Evolutionary conservation across 2,888 invertebrate genomes (phyloP), one percentile per base, ranked within the genome.

Genomic region (Amaurobius ferox): DNA sequence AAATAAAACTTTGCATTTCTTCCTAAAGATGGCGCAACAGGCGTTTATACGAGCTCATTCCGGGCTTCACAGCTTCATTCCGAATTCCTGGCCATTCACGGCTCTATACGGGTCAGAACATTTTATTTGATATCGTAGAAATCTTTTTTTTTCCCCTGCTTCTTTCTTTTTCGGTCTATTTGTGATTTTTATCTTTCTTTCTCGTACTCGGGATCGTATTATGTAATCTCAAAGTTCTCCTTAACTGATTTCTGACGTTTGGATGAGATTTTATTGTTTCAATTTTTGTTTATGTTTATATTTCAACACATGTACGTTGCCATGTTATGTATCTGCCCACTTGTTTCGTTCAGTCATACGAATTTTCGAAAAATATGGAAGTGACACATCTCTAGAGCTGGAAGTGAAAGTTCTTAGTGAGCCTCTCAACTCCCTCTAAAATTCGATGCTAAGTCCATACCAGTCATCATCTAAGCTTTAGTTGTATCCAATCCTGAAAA

Each of bases 181-280:
- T 68, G 62, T 64, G 29, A 16, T 64, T 48, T 62, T 71, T 79
- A 28, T 28, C 39, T 62, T 35, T 80, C 28, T 48, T 40, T 29
- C 35, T 48, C 28, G 32, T 68, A 68, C 70, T 76, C 44, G 44
- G 62, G 76, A 81, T 81, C 81, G 62, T 81, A 74, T 81, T 81
- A 74, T 72, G 73, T 66, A 35, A 80, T 80, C 81, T 74, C 66
- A 74, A 70, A 76, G 74, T 81, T 40, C 64, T 32, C 48, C 64
- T 73, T 81, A 81, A 81, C 81, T 81, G 81, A 81, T 81, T 74
- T 81, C 74, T 74, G 81, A 81, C 81, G 74, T 81, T 61, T 61
- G 28, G 73, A 62, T 35, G 44, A 70, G 81, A 80, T 76, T 81
- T 81, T 61, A 26, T 26, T 68, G 30, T 6, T 2, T 28, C n/a